Conservation (phyloP, 2,797 vertebrate genomes). For the Catostomus latipinnis region DNA sequence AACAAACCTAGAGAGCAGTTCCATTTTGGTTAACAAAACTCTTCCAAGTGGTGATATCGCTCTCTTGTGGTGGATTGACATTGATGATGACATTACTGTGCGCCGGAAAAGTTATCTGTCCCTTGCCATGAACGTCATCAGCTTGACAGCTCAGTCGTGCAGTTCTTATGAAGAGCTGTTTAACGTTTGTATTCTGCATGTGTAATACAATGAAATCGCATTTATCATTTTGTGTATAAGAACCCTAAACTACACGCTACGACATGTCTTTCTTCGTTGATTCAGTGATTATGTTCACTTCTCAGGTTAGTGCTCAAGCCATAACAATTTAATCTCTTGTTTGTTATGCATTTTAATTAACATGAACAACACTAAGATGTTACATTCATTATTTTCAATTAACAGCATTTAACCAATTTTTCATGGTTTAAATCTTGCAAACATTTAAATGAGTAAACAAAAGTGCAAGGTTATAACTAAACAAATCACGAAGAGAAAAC, state of each 20-base stretch:
- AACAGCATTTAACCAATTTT: neutral
- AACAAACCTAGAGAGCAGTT: no score
- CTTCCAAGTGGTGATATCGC: neutral
- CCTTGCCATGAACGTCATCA: neutral
- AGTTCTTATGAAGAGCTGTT: neutral
- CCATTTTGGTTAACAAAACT: no score
- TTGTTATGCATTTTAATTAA: neutral
- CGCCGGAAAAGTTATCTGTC: slow-evolving; percentile 44
- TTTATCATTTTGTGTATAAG: neutral
- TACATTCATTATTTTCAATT: neutral
- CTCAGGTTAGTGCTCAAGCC: slow-evolving; percentile 81
- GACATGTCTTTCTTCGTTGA: slow-evolving; percentile 93
- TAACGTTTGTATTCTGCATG: neutral
- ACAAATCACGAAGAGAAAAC: neutral
- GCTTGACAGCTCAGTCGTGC: neutral
- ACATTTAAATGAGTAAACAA: neutral
- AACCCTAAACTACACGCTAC: neutral
- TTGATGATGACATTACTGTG: slow-evolving; percentile 32
- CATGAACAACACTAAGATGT: neutral
- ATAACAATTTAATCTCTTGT: neutral
- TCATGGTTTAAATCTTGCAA: neutral
- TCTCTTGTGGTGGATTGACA: neutral
- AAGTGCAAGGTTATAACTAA: neutral
- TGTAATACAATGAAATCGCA: neutral
- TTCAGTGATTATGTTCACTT: slow-evolving; percentile 93